Evolutionary conservation across 2,888 invertebrate genomes (phyloP).

Genomic region (Torymus aiolomorphi): DNA sequence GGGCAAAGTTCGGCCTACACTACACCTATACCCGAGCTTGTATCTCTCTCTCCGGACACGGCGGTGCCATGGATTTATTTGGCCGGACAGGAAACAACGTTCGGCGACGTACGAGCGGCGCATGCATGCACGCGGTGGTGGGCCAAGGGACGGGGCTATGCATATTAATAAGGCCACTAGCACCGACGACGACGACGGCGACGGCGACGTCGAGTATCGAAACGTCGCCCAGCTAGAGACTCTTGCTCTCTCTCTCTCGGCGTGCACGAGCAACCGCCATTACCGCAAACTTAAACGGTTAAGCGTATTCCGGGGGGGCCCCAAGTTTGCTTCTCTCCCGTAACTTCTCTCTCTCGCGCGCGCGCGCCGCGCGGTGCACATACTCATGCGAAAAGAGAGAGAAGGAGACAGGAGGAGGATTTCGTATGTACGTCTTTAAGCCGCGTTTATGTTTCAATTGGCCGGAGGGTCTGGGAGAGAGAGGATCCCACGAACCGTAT

Average conservation of each 20-base stretch:
- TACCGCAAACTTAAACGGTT: constrained; percentile 63
- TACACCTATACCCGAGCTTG: constrained; percentile 4
- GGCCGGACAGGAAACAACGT: constrained; percentile 71
- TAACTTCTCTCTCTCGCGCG: constrained; percentile 4
- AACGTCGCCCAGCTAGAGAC: constrained; percentile 63
- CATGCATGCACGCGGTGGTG: background rate
- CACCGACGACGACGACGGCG: no score
- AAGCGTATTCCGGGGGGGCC: constrained; percentile 32
- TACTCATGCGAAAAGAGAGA: no score
- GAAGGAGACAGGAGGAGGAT: background rate
- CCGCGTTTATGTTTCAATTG: constrained; percentile 49
- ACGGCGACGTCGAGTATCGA: constrained; percentile 63
- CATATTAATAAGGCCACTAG: constrained; percentile 70
- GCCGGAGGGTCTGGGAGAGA: background rate
- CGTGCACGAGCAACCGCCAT: constrained; percentile 65
- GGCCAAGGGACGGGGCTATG: constrained; percentile 61
- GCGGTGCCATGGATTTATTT: constrained; percentile 70
- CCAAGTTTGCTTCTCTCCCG: constrained; percentile 40
- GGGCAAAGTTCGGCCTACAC: constrained; percentile 15
- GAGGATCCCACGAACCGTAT: constrained; percentile 21
- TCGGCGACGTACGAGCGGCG: constrained; percentile 46
- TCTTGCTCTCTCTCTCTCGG: no score
- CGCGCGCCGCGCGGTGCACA: background rate
- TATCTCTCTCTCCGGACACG: constrained; percentile 32
- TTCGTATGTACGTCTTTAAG: constrained; percentile 33